Percentiles rank a stretch among this genome's conserved stretches.
phyloP scores from a whole-genome alignment of 2,888 invertebrate species.

The Lepidochrysops patricia region DNA sequence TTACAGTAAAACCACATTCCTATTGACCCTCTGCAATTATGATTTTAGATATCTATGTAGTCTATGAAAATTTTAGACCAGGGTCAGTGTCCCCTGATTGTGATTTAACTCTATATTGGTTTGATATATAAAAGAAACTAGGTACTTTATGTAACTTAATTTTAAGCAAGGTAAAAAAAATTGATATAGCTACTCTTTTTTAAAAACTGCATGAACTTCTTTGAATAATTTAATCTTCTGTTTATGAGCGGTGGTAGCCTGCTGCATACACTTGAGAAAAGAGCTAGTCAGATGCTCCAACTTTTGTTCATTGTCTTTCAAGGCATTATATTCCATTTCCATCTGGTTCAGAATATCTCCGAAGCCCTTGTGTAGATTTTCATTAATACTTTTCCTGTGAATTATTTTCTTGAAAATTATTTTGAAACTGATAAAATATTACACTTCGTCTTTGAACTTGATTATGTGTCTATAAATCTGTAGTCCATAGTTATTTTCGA shows the following conservation, averaged over 20 bases:
- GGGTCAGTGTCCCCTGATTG: too few species aligned
- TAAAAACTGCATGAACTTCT: conserved; percentile 43
- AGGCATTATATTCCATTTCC: conserved; percentile 45
- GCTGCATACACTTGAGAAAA: conserved; percentile 52
- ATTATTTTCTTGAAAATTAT: conserved; percentile 1
- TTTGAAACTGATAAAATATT: too few species aligned
- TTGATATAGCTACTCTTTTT: conserved; percentile 41
- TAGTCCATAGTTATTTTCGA: background rate
- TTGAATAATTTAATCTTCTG: conserved; percentile 46
- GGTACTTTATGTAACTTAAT: too few species aligned
- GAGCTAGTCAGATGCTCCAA: conserved; percentile 47
- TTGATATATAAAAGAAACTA: too few species aligned
- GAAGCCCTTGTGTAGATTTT: conserved; percentile 40
- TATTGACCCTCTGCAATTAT: too few species aligned
- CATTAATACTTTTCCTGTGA: conserved; percentile 48
- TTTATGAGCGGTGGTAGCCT: conserved; percentile 46
- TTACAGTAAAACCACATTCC: too few species aligned
- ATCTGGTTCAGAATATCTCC: conserved; percentile 40
- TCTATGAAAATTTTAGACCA: too few species aligned
- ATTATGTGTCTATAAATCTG: too few species aligned
- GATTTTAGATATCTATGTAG: too few species aligned
- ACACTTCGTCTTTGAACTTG: too few species aligned
- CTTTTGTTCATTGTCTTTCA: conserved; percentile 59
- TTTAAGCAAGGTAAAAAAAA: too few species aligned
- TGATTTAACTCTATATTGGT: too few species aligned